Evolutionary conservation across 2,113 vertebrate genomes (phyloP), one percentile per base, ranked within the genome.

Genomic region (Pseudonaja textilis): DNA sequence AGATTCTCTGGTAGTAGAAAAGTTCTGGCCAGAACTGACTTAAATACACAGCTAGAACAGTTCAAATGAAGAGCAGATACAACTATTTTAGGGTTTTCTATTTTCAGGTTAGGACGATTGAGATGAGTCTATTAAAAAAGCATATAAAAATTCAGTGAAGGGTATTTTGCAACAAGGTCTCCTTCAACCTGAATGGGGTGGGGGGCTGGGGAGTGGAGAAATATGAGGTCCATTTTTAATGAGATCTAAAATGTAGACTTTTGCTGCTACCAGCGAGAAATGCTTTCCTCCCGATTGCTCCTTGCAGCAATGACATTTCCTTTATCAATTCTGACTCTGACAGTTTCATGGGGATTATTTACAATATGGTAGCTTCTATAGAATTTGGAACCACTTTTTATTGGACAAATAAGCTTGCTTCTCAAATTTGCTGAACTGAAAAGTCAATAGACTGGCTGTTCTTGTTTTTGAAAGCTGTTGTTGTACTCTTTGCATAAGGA

Each of bases 271-370:
- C 0, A 0, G 42, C 93, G 59, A 93, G 42, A 89, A 87, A 95
- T 93, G 64, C 69, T 52, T 95, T 95, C 93, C 90, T 89, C 90
- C 64, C 81, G 93, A 87, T 95, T 45, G 89, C 88, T 93, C 57
- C 93, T 87, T 42, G 29, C 86, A 95, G 94, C 0, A 0, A 57
- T 94, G 94, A 92, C 85, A 93, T 95, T 96, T 95, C 45, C 91
- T 93, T 93, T 95, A 96, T 95, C 74, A 94, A 95, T 96, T 2
- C 0, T 92, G 89, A 29, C 64, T 0, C 0, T 85, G 93, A 95
- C 86, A 93, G 56, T 96, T 97, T 97, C 94, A 94, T 90, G 94
- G 93, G 57, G n/a, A 1, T 90, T 93, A 90, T 96, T 97, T 97
- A 95, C 94, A 93, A 56, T 56, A 88, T 94, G 92, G 88, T 61